Conservation (phyloP, 2,113 vertebrate genomes). For the Eleginops maclovinus region DNA sequence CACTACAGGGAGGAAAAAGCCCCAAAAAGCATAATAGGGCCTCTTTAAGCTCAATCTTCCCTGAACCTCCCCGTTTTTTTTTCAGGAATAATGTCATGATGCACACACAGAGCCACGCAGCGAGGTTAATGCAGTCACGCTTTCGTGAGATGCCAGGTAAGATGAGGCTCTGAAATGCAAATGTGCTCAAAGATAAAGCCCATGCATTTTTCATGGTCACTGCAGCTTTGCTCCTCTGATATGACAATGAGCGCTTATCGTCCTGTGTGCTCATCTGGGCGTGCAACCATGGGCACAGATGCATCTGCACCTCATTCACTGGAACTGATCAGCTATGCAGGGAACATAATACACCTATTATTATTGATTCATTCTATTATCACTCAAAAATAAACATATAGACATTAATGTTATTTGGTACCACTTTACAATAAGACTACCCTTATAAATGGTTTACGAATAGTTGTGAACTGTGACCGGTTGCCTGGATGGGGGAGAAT, state of each 20-base stretch:
- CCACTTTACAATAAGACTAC: too few species aligned
- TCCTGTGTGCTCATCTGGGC: constrained; percentile 22
- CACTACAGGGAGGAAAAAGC: too few species aligned
- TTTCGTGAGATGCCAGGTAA: constrained; percentile 37
- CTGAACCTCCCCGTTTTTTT: too few species aligned
- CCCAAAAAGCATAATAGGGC: too few species aligned
- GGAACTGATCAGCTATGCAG: constrained; percentile 6
- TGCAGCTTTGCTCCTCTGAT: constrained; percentile 26
- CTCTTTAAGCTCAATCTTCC: too few species aligned
- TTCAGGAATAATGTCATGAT: too few species aligned
- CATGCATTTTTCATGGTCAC: constrained; percentile 70
- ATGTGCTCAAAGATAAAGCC: constrained; percentile 56
- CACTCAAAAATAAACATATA: background rate
- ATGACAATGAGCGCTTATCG: constrained; percentile 25
- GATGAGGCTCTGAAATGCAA: constrained; percentile 55
- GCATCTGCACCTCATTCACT: background rate
- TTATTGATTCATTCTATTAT: background rate
- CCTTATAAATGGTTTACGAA: too few species aligned
- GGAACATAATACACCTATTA: background rate
- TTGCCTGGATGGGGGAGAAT: too few species aligned
- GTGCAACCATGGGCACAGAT: background rate
- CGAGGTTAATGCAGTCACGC: constrained; percentile 3
- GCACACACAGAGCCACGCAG: constrained; percentile 8
- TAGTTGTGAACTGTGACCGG: too few species aligned
- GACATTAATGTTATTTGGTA: background rate